Conservation (phyloP, 2,113 vertebrate genomes). For the Candoia aspera region DNA sequence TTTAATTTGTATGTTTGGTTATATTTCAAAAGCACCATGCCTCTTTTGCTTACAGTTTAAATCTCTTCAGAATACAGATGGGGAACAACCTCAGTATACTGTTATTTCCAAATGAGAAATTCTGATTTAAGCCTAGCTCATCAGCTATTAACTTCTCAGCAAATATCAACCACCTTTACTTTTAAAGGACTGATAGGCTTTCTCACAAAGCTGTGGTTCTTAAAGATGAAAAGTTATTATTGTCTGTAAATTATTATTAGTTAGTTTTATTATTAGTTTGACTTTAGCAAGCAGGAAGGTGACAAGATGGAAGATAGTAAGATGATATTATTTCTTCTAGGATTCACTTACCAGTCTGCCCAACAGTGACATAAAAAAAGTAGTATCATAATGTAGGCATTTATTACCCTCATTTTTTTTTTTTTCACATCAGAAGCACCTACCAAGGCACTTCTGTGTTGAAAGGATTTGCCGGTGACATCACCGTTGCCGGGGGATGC, state of each 20-base stretch:
- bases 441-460: too few relatives aligned
- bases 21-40: not conserved
- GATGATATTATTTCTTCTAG: not conserved
- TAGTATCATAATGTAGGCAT: not conserved
- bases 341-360: not conserved
- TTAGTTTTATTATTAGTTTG: not conserved
- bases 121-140: not conserved
- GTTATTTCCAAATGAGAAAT: not conserved
- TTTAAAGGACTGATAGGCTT: not conserved
- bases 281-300: not conserved
- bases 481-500: too few relatives aligned
- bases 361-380: not conserved
- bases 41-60: not conserved
- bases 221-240: not conserved
- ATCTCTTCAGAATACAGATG: rapidly evolving
- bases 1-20: not conserved
- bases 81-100: not conserved
- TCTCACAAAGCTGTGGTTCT: not conserved
- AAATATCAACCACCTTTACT: not conserved
- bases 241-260: not conserved
- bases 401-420: constrained; percentile 7
- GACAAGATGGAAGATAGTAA: not conserved
- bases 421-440: too few relatives aligned
- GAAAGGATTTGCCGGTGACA: too few relatives aligned
- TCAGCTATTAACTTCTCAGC: not conserved